Evolutionary conservation across 2,113 vertebrate species (phyloP), one percentile per base, ranked within the genome.

Genomic region (Clupea harengus): DNA sequence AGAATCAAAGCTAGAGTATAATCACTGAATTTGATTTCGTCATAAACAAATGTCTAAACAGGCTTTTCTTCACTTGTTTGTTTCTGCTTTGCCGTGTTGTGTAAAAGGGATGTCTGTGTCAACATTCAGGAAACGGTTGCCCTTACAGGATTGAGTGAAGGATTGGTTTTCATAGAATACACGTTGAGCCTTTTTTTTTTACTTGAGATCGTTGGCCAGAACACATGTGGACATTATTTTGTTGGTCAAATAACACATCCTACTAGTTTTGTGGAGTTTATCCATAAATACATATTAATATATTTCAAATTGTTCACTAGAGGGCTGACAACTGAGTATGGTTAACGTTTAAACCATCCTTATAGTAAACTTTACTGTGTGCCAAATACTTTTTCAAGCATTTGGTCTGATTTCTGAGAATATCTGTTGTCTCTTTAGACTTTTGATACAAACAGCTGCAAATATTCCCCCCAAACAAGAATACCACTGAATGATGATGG

Each of bases 191-290:
- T 67, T 84, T 86, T n/a, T 84, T 49, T 52, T n/a, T 81, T n/a
- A 81, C 86, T 89, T 88, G 83, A 32, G 11, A 44, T 78, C 13
- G 17, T 78, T 78, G 72, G 32, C 72, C 72, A 17, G 28, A 39
- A 78, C 28, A 15, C n/a, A 32, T 75, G 39, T 87, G 54, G 90
- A 85, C 81, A 88, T 81, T 39, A 39, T 87, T 83, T 75, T 67
- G 28, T 54, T 54, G 52, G 52, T 72, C 64, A 72, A 32, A 28
- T 72, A 13, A 13, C 13, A 32, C 11, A 15, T 13, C 72, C 28
- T 28, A 78, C 72, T 78, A 11, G 4, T 78, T 64, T 64, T 64
- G 9, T 64, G 20, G 39, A 39, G 39, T 39, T 39, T 39, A 39
- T 60, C 20, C 72, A 39, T 78, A 39, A 78, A 13, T 2, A 39